phyloP scores from a whole-genome alignment of 2,888 invertebrate species.

The Myopa testacea region DNA sequence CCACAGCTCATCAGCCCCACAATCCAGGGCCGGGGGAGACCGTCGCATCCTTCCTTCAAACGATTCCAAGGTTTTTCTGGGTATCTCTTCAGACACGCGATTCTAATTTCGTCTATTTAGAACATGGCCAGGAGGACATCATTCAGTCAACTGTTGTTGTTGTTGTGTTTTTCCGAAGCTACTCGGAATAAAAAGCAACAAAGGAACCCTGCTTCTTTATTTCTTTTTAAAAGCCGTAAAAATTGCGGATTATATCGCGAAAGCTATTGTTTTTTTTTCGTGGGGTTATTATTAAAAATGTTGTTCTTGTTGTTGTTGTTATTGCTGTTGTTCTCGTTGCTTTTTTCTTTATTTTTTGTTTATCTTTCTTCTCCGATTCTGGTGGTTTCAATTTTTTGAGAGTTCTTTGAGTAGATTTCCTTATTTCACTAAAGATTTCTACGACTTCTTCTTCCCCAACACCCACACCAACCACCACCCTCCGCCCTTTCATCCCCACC shows the following conservation, averaged over 20 bases:
- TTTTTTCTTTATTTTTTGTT: neutral
- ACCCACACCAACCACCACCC: neutral
- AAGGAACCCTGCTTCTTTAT: neutral
- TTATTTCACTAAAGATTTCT: neutral
- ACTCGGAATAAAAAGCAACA: neutral
- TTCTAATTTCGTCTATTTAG: slow-evolving; percentile 19
- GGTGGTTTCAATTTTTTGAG: neutral
- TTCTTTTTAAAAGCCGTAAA: slow-evolving; percentile 33
- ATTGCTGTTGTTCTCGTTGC: neutral
- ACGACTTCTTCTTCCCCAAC: no score
- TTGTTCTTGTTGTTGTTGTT: neutral
- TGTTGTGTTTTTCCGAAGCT: no score
- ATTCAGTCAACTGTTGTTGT: slow-evolving; percentile 24
- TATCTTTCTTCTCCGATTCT: neutral
- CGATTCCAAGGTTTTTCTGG: neutral
- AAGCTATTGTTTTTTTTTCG: slow-evolving; percentile 9
- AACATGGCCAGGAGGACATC: slow-evolving; percentile 22
- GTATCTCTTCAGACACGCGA: neutral
- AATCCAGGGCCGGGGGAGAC: neutral
- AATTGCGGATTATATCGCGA: slow-evolving; percentile 39
- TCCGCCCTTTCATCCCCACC: neutral
- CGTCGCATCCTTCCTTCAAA: neutral
- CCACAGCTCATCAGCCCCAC: neutral
- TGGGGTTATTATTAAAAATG: neutral
- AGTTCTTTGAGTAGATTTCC: neutral